Evolutionary conservation across 2,113 vertebrate species (phyloP).

Genomic region (Crotalus horridus): DNA sequence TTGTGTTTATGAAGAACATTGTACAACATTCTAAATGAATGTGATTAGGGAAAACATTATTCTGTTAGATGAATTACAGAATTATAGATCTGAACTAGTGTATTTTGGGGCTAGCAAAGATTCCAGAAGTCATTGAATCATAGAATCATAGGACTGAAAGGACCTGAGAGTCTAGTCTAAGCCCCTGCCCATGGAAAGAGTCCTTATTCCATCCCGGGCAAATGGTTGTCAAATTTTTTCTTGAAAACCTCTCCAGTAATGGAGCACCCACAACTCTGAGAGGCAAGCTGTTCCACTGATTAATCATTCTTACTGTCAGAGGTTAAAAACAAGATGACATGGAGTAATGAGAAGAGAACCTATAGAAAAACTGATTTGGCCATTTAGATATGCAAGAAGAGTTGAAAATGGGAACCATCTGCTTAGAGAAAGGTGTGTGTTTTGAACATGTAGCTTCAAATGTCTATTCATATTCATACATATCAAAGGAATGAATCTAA

Average conservation of each 20-base stretch:
- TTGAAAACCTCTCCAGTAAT: not conserved
- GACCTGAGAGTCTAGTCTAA: not conserved
- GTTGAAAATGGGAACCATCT: not conserved
- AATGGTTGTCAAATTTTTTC: not conserved
- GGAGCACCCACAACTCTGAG: too few species aligned
- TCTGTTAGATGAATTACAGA: not conserved
- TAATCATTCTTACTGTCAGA: not conserved
- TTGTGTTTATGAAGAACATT: not conserved
- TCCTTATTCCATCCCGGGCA: not conserved
- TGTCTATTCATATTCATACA: not conserved
- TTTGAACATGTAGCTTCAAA: not conserved
- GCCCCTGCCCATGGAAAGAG: not conserved
- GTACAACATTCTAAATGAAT: not conserved
- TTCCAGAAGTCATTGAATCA: not conserved
- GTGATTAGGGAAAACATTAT: not conserved
- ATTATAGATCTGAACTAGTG: not conserved
- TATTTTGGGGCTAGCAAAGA: not conserved
- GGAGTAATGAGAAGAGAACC: not conserved
- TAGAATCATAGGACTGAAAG: not conserved
- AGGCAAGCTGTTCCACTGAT: not conserved
- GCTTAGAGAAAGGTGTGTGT: not conserved
- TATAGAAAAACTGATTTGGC: not conserved
- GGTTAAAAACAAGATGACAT: not conserved
- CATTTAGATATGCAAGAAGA: not conserved
- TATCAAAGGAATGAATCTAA: not conserved